Evolutionary conservation across 2,797 vertebrate species (phyloP).

Genomic region (Aselliscus stoliczkanus): DNA sequence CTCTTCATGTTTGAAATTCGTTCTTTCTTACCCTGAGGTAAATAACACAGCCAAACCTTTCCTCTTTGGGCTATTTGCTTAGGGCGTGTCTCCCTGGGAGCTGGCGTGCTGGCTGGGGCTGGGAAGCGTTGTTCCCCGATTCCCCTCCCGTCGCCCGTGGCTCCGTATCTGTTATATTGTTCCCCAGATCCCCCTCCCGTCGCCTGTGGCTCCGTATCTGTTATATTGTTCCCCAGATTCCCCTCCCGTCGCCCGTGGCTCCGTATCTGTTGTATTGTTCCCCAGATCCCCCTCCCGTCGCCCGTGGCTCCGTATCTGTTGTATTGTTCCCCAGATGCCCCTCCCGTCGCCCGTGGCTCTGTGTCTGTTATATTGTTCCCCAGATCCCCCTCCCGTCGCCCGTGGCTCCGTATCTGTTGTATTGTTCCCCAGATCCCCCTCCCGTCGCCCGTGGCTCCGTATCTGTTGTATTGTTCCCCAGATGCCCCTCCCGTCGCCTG

Average conservation of each 20-base stretch:
- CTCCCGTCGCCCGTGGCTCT: no score
- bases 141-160: no score
- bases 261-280: neutral
- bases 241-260: no score
- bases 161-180: neutral
- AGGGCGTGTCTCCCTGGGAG: neutral
- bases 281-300: no score
- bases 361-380: no score
- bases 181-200: neutral
- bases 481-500: no score
- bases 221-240: neutral
- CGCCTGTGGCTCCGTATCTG: neutral
- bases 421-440: no score
- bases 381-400: no score
- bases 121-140: no score
- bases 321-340: neutral
- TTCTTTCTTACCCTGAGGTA: neutral
- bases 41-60: neutral
- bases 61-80: neutral
- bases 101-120: neutral
- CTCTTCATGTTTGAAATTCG: neutral
- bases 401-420: no score
- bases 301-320: neutral
- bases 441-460: no score
- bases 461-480: no score